These are phyloP conservation scores for Chitala chitala DNA, from an alignment of 2,113 vertebrate species.

Conservation along the genomic window DNA sequence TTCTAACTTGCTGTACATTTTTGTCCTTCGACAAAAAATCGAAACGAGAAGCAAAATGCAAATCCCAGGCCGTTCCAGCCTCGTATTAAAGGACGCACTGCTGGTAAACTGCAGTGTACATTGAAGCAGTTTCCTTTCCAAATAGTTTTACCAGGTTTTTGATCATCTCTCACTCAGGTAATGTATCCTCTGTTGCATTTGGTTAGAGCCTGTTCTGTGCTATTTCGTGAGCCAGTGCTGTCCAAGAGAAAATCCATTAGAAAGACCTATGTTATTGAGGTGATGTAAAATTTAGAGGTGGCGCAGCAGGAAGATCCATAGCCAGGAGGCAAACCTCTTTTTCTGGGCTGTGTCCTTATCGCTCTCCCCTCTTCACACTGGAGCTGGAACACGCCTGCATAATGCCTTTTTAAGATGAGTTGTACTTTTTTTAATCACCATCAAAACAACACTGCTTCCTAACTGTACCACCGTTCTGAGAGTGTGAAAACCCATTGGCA, in stretches of 20 bases:
- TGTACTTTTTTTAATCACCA: not conserved
- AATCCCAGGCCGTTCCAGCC: no score
- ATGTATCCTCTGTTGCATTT: not conserved
- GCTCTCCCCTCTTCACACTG: not conserved
- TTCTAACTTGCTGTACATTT: not conserved
- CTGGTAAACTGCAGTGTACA: not conserved
- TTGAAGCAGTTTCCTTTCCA: not conserved
- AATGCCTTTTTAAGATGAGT: not conserved
- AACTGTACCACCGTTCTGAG: no score
- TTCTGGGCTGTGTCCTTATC: not conserved
- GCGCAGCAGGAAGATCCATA: not conserved
- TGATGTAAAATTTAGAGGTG: not conserved
- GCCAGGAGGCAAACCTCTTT: not conserved
- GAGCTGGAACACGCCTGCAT: no score
- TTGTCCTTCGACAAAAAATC: not conserved
- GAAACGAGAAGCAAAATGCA: no score
- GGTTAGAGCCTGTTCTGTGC: not conserved
- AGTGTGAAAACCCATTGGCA: no score
- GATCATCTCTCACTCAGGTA: not conserved
- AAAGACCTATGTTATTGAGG: not conserved
- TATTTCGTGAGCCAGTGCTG: not conserved
- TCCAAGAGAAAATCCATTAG: conserved; percentile 2
- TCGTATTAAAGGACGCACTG: no score
- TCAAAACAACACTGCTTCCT: not conserved
- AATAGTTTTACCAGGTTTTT: not conserved